Base-by-base conservation (phyloP, 1,140 invertebrate genomes). In the Drosophila sucinea region DNA sequence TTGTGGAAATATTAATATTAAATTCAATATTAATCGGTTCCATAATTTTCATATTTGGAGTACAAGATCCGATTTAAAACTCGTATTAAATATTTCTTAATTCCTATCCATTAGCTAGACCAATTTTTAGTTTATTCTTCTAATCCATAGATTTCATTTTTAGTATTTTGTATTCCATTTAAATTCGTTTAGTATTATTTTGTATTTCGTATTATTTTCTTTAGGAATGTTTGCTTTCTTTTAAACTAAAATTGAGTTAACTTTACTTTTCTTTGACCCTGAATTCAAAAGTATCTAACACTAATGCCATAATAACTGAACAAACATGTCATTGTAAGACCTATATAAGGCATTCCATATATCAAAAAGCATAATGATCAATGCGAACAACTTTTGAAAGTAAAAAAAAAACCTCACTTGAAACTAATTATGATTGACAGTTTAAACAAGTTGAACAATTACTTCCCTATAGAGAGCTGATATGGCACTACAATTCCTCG, bases 371-470 rank as follows among this genome's bases (percentile, higher is more conserved):
- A 51, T 51, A 51, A 51, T 51, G 44, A 35, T 58, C 32, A 58
- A 35, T 35, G 56, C 17, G 33, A 58, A 58, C 56, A 38, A 58
- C 56, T 38, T 33, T 38, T 55, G 17, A 17, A 17, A 17, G 17
- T 17, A 10, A 11, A 30, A 10, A 11, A 30, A 30, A 30, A 35
- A 33, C 35, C n/a, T 58, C 56, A 51, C 44, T 51, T 58, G 33
- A 35, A 58, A 10, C 32, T 38, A 23, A 58, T 58, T 33, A 58
- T 58, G 56, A 58, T 58, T 58, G 56, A 23, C 30, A 47, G 40
- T 47, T 62, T 11, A 62, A 58, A 3, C n/a, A 62, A 62, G 17
- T 51, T 41, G 10, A 51, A 62, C 41, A 62, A 47, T 62, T 62
- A 62, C 60, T 62, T 62, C 60, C 60, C 44, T 17, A 23, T 51